Evolutionary conservation across 2,113 vertebrate genomes (phyloP).

Genomic region (Cyphomyrus discorhynchus): DNA sequence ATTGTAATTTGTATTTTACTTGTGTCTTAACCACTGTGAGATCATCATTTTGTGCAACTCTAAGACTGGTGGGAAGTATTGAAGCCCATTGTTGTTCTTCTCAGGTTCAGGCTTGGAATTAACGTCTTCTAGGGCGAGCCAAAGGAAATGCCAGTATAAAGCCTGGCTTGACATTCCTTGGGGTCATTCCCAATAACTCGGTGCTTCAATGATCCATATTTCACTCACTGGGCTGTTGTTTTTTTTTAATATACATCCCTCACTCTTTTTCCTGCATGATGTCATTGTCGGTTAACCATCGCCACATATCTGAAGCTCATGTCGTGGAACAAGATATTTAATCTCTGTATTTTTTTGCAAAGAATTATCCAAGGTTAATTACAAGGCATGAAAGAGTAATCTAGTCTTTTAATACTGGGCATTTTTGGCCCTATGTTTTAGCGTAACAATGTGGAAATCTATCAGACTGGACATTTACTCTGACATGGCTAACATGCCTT

Average conservation of each 20-base stretch:
- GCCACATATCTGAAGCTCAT: background rate
- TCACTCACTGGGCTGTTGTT: background rate
- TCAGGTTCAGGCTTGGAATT: background rate
- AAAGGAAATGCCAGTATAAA: background rate
- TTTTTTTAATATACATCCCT: background rate
- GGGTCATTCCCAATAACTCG: background rate
- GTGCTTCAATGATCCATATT: background rate
- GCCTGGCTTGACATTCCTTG: background rate
- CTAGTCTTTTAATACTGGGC: background rate
- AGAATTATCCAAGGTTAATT: background rate
- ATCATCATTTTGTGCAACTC: background rate
- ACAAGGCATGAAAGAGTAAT: background rate
- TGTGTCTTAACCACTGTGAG: background rate
- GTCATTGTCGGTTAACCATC: background rate
- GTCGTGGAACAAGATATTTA: background rate
- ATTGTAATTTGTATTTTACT: background rate
- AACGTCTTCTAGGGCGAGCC: too few relatives aligned
- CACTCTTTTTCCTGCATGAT: background rate
- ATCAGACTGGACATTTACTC: background rate
- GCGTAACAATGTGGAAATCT: background rate
- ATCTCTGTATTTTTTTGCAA: background rate
- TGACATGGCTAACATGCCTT: background rate
- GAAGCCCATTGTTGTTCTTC: background rate
- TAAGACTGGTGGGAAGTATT: background rate
- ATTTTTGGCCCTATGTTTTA: background rate